A percentile compares a stretch with the other conserved stretches of the same genome.
Conservation (phyloP, 2,113 vertebrate species). For the Trematocara variabile region DNA sequence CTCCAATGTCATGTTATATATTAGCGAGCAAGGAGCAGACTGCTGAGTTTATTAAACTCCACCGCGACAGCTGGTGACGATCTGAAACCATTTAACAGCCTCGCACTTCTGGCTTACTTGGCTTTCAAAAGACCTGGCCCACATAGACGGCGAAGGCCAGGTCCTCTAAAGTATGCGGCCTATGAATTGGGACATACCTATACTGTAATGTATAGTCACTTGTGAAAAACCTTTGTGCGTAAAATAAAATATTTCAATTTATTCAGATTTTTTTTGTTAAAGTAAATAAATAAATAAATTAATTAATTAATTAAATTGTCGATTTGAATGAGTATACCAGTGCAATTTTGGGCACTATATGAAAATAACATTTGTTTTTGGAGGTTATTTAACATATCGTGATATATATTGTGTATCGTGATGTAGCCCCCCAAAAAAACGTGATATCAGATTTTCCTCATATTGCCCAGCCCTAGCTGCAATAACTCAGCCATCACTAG, state of each 20-base stretch:
- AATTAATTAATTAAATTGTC: rapidly evolving
- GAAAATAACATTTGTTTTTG: neutral
- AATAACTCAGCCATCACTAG: neutral
- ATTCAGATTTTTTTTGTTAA: neutral
- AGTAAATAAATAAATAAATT: rapidly evolving
- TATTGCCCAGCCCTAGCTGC: neutral
- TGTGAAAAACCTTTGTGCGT: neutral
- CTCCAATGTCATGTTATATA: too few species aligned
- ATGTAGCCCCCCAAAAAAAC: neutral
- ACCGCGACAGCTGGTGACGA: neutral
- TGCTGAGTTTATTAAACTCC: neutral
- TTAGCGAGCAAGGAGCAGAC: too few species aligned
- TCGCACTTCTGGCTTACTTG: neutral
- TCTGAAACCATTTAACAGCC: neutral
- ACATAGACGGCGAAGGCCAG: neutral
- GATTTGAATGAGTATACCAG: neutral
- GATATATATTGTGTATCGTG: neutral
- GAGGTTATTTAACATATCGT: neutral
- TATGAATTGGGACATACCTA: neutral
- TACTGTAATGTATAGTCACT: neutral
- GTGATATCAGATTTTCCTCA: neutral
- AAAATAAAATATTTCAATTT: neutral
- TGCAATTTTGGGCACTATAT: neutral
- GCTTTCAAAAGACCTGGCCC: neutral
- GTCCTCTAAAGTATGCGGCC: rapidly evolving